These are phyloP conservation scores for Leptoteleia sp. DNA, from an alignment of 1,140 invertebrate species.

Conservation along the genomic window DNA sequence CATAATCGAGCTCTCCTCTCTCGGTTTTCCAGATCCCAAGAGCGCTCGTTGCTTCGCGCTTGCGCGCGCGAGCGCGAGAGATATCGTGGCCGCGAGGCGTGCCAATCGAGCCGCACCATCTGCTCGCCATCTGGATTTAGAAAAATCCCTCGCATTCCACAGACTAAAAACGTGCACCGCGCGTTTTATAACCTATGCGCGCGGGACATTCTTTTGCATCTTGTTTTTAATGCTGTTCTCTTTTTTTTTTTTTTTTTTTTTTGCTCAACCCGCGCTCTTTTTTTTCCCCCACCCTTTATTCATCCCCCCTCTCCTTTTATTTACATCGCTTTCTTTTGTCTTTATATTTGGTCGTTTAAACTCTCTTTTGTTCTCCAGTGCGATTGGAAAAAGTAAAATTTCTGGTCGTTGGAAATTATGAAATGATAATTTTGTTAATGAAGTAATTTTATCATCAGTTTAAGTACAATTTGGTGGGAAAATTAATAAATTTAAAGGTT, in stretches of 20 bases:
- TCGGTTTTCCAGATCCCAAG: slow-evolving; percentile 37
- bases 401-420: no score
- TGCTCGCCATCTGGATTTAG: slow-evolving; percentile 76
- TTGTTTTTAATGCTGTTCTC: slow-evolving; percentile 39
- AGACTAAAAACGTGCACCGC: slow-evolving; percentile 65
- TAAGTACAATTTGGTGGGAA: no score
- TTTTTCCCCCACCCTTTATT: no score
- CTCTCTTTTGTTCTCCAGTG: no score
- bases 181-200: slow-evolving; percentile 60
- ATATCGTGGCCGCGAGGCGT: slow-evolving; percentile 53
- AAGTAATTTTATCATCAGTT: no score
- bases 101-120: slow-evolving; percentile 68
- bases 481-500: no score
- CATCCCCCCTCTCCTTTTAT: no score
- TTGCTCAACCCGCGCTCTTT: no score
- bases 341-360: no score
- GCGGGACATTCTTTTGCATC: slow-evolving; percentile 47
- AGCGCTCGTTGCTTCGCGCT: slow-evolving; percentile 4
- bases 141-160: slow-evolving; percentile 72
- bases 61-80: slow-evolving; percentile 10
- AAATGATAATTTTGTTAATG: no score
- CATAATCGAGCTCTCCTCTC: slow-evolving; percentile 27
- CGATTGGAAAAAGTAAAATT: no score
- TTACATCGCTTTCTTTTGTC: no score
- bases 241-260: background rate